A percentile compares a stretch with the other conserved stretches of the same genome.
Conservation (phyloP, 2,113 vertebrate genomes). For the Anoplopoma fimbria region DNA sequence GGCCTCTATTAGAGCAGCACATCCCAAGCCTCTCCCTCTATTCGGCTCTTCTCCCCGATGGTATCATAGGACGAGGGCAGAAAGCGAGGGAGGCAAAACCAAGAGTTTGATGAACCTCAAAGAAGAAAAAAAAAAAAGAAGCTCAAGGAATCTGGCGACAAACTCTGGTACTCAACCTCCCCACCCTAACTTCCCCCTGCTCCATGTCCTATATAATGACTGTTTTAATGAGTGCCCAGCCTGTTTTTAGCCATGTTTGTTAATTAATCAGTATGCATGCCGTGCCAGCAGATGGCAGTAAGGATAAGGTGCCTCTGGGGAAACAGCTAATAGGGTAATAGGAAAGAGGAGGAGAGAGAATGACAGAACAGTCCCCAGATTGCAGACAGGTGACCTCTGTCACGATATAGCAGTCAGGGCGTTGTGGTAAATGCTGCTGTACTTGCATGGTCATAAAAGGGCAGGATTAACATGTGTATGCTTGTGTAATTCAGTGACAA, state of each 20-base stretch:
- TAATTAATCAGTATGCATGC: conserved; percentile 70
- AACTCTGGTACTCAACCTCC: conserved; percentile 28
- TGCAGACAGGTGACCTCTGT: conserved; percentile 78
- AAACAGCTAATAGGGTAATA: conserved; percentile 65
- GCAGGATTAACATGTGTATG: conserved; percentile 59
- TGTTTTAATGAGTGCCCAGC: conserved; percentile 60
- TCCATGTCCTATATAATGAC: conserved; percentile 58
- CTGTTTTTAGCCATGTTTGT: conserved; percentile 65
- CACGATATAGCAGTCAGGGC: conserved; percentile 35
- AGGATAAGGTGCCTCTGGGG: conserved; percentile 70
- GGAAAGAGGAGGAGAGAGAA: conserved; percentile 49
- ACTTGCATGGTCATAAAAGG: conserved; percentile 53
- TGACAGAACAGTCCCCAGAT: conserved; percentile 59
- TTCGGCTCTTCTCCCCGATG: conserved; percentile 7
- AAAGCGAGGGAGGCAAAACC: conserved; percentile 9
- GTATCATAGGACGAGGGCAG: conserved; percentile 10
- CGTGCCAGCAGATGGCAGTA: conserved; percentile 78
- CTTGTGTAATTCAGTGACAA: conserved; percentile 35
- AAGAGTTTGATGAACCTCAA: conserved; percentile 42
- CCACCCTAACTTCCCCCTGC: not conserved
- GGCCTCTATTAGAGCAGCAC: conserved; percentile 39
- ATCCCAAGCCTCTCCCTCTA: conserved; percentile 12
- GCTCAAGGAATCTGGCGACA: conserved; percentile 38
- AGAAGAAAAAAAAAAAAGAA: not conserved
- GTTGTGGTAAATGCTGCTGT: conserved; percentile 44